Base-by-base conservation (phyloP, 2,888 invertebrate species). In the Megaustenia siamemsis region DNA sequence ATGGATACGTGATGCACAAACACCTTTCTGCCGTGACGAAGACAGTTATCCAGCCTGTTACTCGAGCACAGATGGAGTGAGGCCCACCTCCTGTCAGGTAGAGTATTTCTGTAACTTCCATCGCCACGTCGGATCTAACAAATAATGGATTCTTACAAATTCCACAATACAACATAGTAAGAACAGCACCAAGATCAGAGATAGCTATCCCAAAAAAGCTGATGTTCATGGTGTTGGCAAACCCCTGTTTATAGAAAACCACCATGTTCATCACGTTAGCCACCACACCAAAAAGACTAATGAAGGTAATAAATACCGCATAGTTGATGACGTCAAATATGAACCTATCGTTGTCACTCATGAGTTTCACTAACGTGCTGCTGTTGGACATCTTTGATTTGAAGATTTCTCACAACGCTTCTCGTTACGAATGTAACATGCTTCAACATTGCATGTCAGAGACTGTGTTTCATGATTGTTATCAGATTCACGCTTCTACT, bases 11-110 rank as follows among this genome's bases (percentile, higher is more conserved):
- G n/a, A 63, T 63, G 12, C 63, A 63, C 43, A 80, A 35, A 53
- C 80, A 80, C 35, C 80, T 43, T 35, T 80, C 80, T 35, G 38
- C 28, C 21, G 80, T 80, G 49, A 80, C 49, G 35, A 60, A 80
- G 8, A 38, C 80, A 10, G 80, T 80, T 1, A 80, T 69, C 45
- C 68, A 80, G 49, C 49, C 38, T 6, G 80, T 69, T 45, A 80
- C 68, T 21, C 80, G 21, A 8, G 45, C 45, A 66, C 66, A 80
- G 35, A 18, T 24, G 28, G n/a, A 28, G 45, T 66, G 66, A 21
- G 80, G 80, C 66, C 10, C 6, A 1, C 68, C 80, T n/a, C 40
- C 45, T 43, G 68, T 80, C 32, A 80, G 49, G 49, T 80, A 40
- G 69, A 49, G 45, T 8, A 80, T 49, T 12, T 68, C 49, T 1